Percentiles rank a stretch among this genome's conserved stretches.
Evolutionary conservation across 2,113 vertebrate genomes (phyloP).

Genomic region (Bothrops jararaca): DNA sequence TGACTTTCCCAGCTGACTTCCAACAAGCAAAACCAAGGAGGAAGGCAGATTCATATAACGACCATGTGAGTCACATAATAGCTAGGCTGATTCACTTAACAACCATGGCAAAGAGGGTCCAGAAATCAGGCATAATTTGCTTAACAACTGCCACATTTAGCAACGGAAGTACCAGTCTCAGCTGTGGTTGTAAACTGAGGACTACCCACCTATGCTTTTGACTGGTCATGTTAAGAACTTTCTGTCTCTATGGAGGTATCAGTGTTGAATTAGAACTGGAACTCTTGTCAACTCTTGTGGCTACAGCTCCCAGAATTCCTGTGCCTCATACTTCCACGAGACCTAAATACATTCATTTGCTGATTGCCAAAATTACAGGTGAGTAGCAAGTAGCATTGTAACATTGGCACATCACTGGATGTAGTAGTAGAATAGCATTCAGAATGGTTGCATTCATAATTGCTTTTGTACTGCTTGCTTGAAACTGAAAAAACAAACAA

Average conservation of each 20-base stretch:
- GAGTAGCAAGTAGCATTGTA: slow-evolving; percentile 33
- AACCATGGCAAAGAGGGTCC: background rate
- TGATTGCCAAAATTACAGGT: slow-evolving; percentile 34
- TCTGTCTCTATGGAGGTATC: background rate
- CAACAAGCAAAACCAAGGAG: background rate
- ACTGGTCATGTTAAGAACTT: background rate
- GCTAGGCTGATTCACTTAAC: background rate
- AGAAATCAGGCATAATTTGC: background rate
- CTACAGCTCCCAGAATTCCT: background rate
- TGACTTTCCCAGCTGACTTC: background rate
- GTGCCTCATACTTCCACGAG: background rate
- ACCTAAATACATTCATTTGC: background rate
- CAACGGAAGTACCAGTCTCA: background rate
- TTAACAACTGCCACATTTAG: background rate
- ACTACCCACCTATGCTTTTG: background rate
- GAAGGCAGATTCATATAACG: background rate
- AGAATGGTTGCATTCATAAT: slow-evolving; percentile 24
- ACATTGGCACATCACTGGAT: background rate
- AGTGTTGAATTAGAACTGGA: background rate
- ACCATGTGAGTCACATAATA: background rate
- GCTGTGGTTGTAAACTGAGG: background rate
- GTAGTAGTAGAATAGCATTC: background rate
- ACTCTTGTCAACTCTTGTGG: background rate
- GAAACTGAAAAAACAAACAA: no score
- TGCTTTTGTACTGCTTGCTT: background rate